A percentile compares a stretch with the other conserved stretches of the same genome.
These are phyloP conservation scores for Azemiops feae DNA, from an alignment of 2,113 vertebrate species.

Conservation along the genomic window DNA sequence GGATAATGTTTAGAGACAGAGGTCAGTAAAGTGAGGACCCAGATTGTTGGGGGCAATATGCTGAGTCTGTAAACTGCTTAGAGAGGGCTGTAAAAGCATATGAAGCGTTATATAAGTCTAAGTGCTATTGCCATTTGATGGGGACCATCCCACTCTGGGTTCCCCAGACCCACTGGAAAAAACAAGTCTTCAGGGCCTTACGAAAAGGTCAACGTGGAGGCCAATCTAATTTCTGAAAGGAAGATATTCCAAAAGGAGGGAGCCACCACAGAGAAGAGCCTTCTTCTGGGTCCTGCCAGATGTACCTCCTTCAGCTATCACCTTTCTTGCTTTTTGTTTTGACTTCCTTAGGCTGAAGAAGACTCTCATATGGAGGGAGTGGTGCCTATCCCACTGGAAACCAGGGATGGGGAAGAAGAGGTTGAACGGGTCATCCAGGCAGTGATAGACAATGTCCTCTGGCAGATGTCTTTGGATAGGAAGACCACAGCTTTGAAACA, in stretches of 20 bases:
- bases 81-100: too few relatives aligned
- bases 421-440: slow-evolving; percentile 84
- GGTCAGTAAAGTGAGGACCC: too few relatives aligned
- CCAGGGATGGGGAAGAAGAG: slow-evolving; percentile 78
- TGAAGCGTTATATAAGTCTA: too few relatives aligned
- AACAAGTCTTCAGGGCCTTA: not conserved
- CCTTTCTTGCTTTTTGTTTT: not conserved
- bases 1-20: too few relatives aligned
- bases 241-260: not conserved
- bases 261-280: not conserved
- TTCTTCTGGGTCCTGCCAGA: not conserved
- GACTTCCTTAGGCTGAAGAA: slow-evolving; percentile 81
- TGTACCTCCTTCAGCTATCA: not conserved
- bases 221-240: not conserved
- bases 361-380: slow-evolving; percentile 84
- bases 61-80: too few relatives aligned
- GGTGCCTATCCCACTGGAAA: slow-evolving; percentile 79
- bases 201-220: not conserved
- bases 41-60: too few relatives aligned
- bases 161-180: not conserved
- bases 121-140: not conserved
- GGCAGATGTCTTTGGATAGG: slow-evolving; percentile 95
- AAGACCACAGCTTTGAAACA: slow-evolving; percentile 95
- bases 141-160: too few relatives aligned
- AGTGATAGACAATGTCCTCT: slow-evolving; percentile 85